phyloP scores from a whole-genome alignment of 2,797 vertebrate species.

The Acanthis flammea region DNA sequence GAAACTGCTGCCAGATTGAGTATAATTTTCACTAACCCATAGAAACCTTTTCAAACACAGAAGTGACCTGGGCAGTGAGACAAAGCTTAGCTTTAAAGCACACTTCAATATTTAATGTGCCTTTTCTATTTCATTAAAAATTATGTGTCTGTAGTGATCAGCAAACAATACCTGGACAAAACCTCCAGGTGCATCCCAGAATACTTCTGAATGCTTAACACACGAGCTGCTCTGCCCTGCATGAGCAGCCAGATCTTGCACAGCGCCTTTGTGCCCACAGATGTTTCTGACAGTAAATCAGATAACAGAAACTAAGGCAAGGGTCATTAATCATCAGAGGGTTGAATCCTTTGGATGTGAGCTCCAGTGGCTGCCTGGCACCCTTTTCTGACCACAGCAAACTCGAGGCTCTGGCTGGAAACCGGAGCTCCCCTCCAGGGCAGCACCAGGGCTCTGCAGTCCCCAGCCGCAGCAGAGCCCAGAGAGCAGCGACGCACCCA shows the following conservation, averaged over 20 bases:
- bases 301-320: neutral
- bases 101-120: neutral
- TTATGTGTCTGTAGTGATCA: neutral
- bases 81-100: neutral
- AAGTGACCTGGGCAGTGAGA: neutral
- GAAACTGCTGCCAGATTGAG: neutral
- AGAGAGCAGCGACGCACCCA: neutral
- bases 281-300: neutral
- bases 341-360: neutral
- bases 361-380: neutral
- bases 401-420: neutral
- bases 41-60: neutral
- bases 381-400: neutral
- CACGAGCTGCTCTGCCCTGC: neutral
- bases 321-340: neutral
- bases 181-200: neutral
- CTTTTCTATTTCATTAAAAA: neutral
- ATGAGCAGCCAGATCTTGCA: neutral
- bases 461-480: neutral
- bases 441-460: neutral
- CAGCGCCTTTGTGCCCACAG: neutral
- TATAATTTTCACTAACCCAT: neutral
- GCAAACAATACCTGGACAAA: neutral
- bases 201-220: neutral
- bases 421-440: neutral